Evolutionary conservation across 1,140 invertebrate species (phyloP), one percentile per base, ranked within the genome.

Genomic region (Polyergus mexicanus): DNA sequence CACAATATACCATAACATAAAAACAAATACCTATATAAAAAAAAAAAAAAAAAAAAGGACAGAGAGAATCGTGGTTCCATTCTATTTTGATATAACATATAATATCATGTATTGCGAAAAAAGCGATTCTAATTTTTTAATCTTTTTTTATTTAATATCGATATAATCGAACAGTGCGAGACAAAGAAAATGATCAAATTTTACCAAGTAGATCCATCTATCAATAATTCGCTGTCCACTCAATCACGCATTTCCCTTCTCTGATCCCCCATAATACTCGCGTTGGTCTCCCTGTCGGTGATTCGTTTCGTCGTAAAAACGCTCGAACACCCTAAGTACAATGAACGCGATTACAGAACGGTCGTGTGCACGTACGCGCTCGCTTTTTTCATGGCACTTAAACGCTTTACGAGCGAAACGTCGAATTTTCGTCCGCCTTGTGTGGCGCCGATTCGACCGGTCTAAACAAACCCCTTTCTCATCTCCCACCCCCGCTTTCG

Each of bases 351-450:
- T 71, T 72, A 58, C 65, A 58, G 47, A 51, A 47, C 38, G 41
- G 32, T 69, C 41, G 60, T 41, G 22, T 77, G 32, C 47, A 44
- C 56, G 16, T 58, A 35, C 47, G 16, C 28, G 22, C 32, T 32
- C 38, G 4, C 22, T 56, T 62, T 60, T 84, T 76, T 51, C 19
- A 76, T 41, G 38, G 85, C 35, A 32, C 56, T 76, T 76, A 51
- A 77, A 63, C 38, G 47, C n/a, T 87, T 84, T 84, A 86, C 71
- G 62, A 76, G 13, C 58, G 1, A 38, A 51, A 22, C 80, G 22
- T 76, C 80, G 54, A 88, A 88, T 86, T 81, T 81, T 86, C 60
- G 51, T 51, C 13, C 75, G 41, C 38, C 13, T 71, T 25, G 38
- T 11, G 13, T 13, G 58, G 56, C 47, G 28, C 60, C 68, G 41